Percentiles rank a stretch among this genome's conserved stretches.
Conservation (phyloP, 1,140 invertebrate species). For the Leucophenga varia region DNA sequence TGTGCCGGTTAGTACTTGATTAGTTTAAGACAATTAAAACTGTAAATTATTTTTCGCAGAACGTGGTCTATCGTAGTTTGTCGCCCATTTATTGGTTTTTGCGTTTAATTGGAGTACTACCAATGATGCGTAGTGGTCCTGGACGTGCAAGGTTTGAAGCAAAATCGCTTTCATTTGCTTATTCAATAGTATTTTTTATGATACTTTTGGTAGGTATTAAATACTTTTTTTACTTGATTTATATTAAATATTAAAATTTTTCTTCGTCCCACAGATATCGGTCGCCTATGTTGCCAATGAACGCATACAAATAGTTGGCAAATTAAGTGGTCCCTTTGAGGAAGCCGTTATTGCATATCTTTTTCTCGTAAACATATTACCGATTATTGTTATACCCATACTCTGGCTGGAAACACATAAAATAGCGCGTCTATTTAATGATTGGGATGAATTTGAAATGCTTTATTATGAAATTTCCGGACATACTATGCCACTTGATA, state of each 20-base stretch:
- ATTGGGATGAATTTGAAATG: conserved; percentile 65
- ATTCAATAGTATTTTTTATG: conserved; percentile 60
- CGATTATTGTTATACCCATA: conserved; percentile 63
- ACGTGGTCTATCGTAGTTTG: conserved; percentile 63
- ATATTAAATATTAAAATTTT: conserved; percentile 3
- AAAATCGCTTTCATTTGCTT: conserved; percentile 60
- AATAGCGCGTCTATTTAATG: conserved; percentile 62
- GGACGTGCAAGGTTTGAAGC: conserved; percentile 58
- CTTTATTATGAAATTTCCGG: conserved; percentile 61
- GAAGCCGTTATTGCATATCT: conserved; percentile 70
- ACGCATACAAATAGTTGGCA: conserved; percentile 62
- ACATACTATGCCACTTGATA: conserved; percentile 56
- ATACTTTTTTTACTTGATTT: neutral
- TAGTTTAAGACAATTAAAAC: neutral
- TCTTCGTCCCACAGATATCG: conserved; percentile 48
- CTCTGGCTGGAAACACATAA: conserved; percentile 66
- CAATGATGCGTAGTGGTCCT: conserved; percentile 57
- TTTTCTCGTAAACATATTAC: conserved; percentile 67
- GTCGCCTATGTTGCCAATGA: conserved; percentile 63
- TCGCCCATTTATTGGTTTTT: conserved; percentile 62
- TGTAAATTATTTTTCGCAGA: conserved; percentile 24
- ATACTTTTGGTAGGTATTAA: conserved; percentile 49
- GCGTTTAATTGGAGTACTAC: conserved; percentile 62
- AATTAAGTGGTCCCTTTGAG: conserved; percentile 67
- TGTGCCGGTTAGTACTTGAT: conserved; percentile 27